These are phyloP conservation scores for Punctoribates punctum DNA, from an alignment of 2,888 invertebrate genomes.

Conservation along the genomic window DNA sequence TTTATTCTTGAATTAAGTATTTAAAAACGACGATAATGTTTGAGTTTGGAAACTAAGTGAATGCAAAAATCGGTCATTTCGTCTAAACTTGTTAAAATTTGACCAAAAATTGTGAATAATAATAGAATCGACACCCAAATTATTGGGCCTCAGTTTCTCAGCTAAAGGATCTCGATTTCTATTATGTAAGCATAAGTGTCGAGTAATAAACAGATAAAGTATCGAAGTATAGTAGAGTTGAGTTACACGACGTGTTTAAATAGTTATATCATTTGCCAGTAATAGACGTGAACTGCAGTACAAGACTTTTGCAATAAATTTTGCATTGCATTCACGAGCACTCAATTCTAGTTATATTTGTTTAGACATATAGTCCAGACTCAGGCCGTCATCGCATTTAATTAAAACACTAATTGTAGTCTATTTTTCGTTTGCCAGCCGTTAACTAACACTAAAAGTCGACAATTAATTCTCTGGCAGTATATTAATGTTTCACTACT, in stretches of 20 bases:
- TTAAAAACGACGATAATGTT: too few relatives aligned
- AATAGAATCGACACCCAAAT: too few relatives aligned
- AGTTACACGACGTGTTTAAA: slow-evolving; percentile 13
- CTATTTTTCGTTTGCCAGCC: slow-evolving; percentile 5
- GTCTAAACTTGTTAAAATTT: too few relatives aligned
- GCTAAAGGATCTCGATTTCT: not conserved
- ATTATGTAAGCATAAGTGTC: too few relatives aligned
- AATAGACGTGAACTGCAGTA: slow-evolving; percentile 10
- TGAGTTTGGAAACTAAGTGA: too few relatives aligned
- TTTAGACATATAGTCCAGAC: not conserved
- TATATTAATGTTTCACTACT: not conserved
- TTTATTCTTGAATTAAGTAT: too few relatives aligned
- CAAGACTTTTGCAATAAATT: slow-evolving; percentile 18
- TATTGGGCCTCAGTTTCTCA: not conserved
- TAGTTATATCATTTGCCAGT: not conserved
- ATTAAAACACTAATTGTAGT: slow-evolving; percentile 33
- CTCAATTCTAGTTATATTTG: slow-evolving; percentile 19
- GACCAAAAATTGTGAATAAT: too few relatives aligned
- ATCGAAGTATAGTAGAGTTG: not conserved
- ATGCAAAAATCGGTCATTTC: too few relatives aligned
- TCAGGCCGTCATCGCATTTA: slow-evolving; percentile 18
- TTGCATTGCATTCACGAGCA: slow-evolving; percentile 29
- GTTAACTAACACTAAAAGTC: slow-evolving; percentile 15
- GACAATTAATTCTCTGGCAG: not conserved
- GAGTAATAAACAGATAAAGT: not conserved